phyloP scores from a whole-genome alignment of 2,113 vertebrate genomes.

The pig (Sus scrofa) region DNA sequence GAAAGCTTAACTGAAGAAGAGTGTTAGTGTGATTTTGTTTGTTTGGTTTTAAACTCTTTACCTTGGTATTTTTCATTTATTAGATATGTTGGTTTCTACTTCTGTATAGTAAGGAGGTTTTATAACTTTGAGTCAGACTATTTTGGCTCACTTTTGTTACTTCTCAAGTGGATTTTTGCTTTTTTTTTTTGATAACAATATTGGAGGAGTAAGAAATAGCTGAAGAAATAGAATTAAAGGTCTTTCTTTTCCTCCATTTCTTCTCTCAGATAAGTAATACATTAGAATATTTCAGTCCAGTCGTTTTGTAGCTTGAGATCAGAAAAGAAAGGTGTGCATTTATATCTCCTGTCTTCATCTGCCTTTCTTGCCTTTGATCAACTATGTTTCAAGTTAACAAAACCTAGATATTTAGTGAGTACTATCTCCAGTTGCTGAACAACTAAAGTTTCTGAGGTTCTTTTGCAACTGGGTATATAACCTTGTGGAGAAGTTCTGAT shows the following conservation, averaged over 20 bases:
- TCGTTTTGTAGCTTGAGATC: neutral
- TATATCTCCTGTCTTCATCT: neutral
- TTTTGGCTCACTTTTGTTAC: constrained; percentile 45
- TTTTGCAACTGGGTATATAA: neutral
- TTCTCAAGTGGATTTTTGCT: constrained; percentile 24
- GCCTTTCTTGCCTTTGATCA: neutral
- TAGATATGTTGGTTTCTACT: neutral
- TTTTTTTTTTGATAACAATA: neutral
- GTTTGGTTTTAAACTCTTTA: neutral
- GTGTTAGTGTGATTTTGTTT: neutral
- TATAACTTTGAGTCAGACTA: neutral
- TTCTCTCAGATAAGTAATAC: neutral
- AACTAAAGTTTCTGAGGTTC: constrained; percentile 12
- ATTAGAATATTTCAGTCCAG: constrained; percentile 2
- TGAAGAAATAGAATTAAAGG: constrained; percentile 30
- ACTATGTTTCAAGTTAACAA: neutral
- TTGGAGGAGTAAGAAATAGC: neutral
- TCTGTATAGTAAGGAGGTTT: neutral
- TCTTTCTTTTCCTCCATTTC: neutral
- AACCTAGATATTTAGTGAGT: neutral
- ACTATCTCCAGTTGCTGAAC: neutral
- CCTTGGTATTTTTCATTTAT: constrained; percentile 11
- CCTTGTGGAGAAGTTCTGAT: neutral
- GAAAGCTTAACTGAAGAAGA: neutral
- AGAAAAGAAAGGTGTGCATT: constrained; percentile 3